These are phyloP conservation scores for Hoplostethus atlanticus DNA, from an alignment of 2,797 vertebrate genomes.

Conservation along the genomic window DNA sequence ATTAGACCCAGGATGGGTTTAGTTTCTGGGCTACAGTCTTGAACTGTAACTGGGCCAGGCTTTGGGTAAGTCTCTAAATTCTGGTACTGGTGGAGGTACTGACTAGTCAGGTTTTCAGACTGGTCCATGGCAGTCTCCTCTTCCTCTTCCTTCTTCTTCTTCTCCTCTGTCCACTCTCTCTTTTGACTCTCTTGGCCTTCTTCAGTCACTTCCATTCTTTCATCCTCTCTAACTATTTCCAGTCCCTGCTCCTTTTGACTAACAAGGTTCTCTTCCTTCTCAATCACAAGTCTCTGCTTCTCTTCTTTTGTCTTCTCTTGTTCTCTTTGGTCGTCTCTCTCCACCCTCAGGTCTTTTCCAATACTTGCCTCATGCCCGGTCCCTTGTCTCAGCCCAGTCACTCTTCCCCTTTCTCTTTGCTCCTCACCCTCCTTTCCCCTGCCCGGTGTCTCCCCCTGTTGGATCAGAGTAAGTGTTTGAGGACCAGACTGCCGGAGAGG, in stretches of 20 bases:
- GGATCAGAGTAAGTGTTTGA: slow-evolving; percentile 63
- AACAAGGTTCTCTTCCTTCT: background rate
- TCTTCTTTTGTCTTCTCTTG: slow-evolving; percentile 39
- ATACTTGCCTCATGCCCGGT: slow-evolving; percentile 3
- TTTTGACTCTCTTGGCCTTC: slow-evolving; percentile 40
- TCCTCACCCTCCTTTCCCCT: slow-evolving; percentile 29
- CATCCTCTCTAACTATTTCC: slow-evolving; percentile 14
- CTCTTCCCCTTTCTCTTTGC: slow-evolving; percentile 27
- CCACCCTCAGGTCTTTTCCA: slow-evolving; percentile 30
- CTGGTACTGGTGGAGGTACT: slow-evolving; percentile 27
- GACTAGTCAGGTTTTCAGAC: slow-evolving; percentile 39
- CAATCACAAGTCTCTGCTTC: background rate
- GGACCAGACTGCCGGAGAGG: slow-evolving; percentile 69
- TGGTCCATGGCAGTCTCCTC: slow-evolving; percentile 58
- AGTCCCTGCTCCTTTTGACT: slow-evolving; percentile 13
- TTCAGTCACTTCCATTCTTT: slow-evolving; percentile 60
- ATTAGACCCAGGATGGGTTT: slow-evolving; percentile 23
- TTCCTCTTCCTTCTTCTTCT: slow-evolving; percentile 48
- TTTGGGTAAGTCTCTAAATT: background rate
- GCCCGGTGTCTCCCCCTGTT: slow-evolving; percentile 30
- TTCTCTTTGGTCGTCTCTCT: slow-evolving; percentile 55
- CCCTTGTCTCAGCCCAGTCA: slow-evolving; percentile 3
- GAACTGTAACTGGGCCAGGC: background rate
- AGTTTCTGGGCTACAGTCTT: slow-evolving; percentile 19
- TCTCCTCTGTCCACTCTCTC: slow-evolving; percentile 35